phyloP scores from a whole-genome alignment of 2,888 invertebrate species.

The Drosophila pseudotalamancana region DNA sequence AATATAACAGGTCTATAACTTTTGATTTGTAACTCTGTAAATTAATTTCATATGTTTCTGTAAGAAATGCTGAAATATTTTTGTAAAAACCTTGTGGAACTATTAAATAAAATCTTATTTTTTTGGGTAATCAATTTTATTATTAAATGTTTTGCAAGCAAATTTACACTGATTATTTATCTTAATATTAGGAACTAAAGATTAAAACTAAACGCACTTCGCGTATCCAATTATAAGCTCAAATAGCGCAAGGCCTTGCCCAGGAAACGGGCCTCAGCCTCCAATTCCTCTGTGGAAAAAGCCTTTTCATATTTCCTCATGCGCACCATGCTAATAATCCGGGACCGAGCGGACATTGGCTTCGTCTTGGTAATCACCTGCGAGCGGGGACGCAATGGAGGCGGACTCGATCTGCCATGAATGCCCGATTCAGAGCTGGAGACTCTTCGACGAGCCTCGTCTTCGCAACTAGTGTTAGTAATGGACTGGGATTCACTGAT shows the following conservation, averaged over 20 bases:
- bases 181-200: not conserved
- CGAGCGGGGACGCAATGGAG: slow-evolving; percentile 51
- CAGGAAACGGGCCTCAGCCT: slow-evolving; percentile 65
- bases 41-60: too few relatives aligned
- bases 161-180: slow-evolving; percentile 2
- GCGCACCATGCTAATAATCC: slow-evolving; percentile 71
- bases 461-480: slow-evolving; percentile 29
- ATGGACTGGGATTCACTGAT: slow-evolving; percentile 25
- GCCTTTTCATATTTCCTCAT: slow-evolving; percentile 64
- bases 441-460: slow-evolving; percentile 64
- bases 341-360: slow-evolving; percentile 60
- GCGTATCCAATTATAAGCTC: slow-evolving; percentile 63
- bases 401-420: slow-evolving; percentile 15
- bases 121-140: not conserved
- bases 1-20: too few relatives aligned
- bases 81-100: too few relatives aligned
- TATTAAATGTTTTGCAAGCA: slow-evolving; percentile 57
- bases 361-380: slow-evolving; percentile 53
- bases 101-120: not conserved
- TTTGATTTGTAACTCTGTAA: too few relatives aligned
- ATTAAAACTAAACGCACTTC: not conserved
- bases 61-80: too few relatives aligned
- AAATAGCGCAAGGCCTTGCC: slow-evolving; percentile 78
- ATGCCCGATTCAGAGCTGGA: slow-evolving; percentile 39
- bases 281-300: slow-evolving; percentile 8